phyloP scores from a whole-genome alignment of 2,797 vertebrate genomes.

The Steatocranus sp. region DNA sequence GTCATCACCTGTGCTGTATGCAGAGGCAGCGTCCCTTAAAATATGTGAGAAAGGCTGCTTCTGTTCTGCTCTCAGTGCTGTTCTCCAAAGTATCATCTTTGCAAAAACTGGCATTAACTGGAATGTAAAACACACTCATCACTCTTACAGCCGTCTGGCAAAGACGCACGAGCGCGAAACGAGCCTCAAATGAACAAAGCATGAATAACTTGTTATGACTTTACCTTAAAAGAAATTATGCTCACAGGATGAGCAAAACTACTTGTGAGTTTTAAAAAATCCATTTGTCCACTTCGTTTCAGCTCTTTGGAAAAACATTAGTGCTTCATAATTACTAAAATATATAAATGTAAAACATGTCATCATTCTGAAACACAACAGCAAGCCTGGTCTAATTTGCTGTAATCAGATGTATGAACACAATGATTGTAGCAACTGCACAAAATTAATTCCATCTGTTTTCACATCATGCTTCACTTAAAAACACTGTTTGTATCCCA shows the following conservation, averaged over 20 bases:
- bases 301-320: not conserved
- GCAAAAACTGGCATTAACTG: not conserved
- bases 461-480: slow-evolving; percentile 11
- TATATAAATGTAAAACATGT: not conserved
- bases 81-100: not conserved
- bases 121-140: not conserved
- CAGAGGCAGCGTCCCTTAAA: not conserved
- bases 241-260: not conserved
- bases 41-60: not conserved
- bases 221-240: not conserved
- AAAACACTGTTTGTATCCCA: not conserved
- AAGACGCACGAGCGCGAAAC: not conserved
- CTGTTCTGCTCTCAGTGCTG: not conserved
- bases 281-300: not conserved
- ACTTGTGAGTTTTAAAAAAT: not conserved
- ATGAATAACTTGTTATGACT: not conserved
- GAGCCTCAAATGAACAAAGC: not conserved
- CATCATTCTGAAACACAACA: not conserved
- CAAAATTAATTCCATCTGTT: slow-evolving; percentile 45
- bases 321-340: not conserved
- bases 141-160: not conserved
- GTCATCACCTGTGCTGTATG: not conserved
- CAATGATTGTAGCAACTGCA: slow-evolving; percentile 24
- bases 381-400: slow-evolving; percentile 26
- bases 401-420: slow-evolving; percentile 40